Base-by-base conservation (phyloP, 2,888 invertebrate species). In the Cryptocheilus praepositus region DNA sequence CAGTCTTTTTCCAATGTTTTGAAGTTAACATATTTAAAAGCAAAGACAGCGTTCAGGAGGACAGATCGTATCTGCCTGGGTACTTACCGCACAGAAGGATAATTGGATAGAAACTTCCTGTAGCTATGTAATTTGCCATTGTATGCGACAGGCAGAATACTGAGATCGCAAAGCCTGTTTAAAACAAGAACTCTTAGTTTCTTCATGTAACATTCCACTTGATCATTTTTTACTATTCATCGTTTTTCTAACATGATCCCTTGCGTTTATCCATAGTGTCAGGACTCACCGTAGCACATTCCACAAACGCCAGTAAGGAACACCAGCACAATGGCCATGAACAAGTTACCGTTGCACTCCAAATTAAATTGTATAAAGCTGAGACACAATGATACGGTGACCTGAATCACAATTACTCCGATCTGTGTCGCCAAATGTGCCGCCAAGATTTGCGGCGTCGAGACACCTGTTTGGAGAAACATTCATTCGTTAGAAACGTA, bases 61-160 rank as follows among this genome's bases (percentile, higher is more conserved):
- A 49, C 8, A 49, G 13, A 25, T 5, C 8, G 16, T 8, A 18
- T 49, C 21, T 25, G 2, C 52, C 25, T 19, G 15, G 55, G 56
- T 58, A 89, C 92, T 90, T 88, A 96, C 97, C 97, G 86, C 96
- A 95, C 5, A 96, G 89, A 71, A 98, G 90, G 73, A 97, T 92
- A 91, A 96, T 94, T 0, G 97, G 97, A 85, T 97, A 97, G 85
- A 97, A 97, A 73, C 95, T 95, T 15, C 97, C 97, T 0, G 96
- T 93, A 0, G 96, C 92, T 13, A 95, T 91, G 86, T 96, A 96
- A 90, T 96, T 95, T 0, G 96, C 94, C 81, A 94, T 91, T 0
- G 93, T 93, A 79, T 96, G 95, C 36, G 94, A 93, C 21, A 92
- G 91, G 82, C 95, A 95, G 75, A 94, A 89, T 0, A 95, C 92